A percentile compares a stretch with the other conserved stretches of the same genome.
phyloP scores from a whole-genome alignment of 2,888 invertebrate genomes.

The Clanis bilineata region DNA sequence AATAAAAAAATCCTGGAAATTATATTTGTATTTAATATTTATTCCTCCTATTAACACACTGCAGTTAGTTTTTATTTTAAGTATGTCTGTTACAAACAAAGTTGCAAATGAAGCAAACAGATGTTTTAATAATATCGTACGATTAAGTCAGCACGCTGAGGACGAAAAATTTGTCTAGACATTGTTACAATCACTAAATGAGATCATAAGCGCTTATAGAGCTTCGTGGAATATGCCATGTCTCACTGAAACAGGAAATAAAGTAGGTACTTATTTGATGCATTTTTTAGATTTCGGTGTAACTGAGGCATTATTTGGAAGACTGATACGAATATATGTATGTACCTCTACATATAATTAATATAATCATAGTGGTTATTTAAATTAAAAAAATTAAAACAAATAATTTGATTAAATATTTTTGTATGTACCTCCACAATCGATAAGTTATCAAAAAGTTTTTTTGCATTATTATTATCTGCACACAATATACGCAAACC shows the following conservation, averaged over 20 bases:
- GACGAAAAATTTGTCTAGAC: conserved; percentile 26
- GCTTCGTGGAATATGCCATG: conserved; percentile 32
- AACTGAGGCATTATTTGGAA: background rate
- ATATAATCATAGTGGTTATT: too few relatives aligned
- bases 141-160: background rate
- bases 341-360: too few relatives aligned
- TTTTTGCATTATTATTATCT: conserved; percentile 1
- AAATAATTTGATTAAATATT: background rate
- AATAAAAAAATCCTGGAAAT: too few relatives aligned
- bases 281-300: background rate
- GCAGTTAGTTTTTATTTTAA: background rate
- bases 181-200: conserved; percentile 29
- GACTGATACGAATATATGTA: too few relatives aligned
- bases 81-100: background rate
- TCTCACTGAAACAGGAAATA: conserved; percentile 36
- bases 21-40: background rate
- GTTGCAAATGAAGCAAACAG: background rate
- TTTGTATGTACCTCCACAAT: background rate
- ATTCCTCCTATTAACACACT: background rate
- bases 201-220: conserved; percentile 35
- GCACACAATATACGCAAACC: background rate
- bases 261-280: conserved; percentile 8
- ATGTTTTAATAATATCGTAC: background rate
- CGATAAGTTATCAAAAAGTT: background rate
- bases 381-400: too few relatives aligned